Evolutionary conservation across 2,113 vertebrate genomes (phyloP).

Genomic region (Hippocampus comes): DNA sequence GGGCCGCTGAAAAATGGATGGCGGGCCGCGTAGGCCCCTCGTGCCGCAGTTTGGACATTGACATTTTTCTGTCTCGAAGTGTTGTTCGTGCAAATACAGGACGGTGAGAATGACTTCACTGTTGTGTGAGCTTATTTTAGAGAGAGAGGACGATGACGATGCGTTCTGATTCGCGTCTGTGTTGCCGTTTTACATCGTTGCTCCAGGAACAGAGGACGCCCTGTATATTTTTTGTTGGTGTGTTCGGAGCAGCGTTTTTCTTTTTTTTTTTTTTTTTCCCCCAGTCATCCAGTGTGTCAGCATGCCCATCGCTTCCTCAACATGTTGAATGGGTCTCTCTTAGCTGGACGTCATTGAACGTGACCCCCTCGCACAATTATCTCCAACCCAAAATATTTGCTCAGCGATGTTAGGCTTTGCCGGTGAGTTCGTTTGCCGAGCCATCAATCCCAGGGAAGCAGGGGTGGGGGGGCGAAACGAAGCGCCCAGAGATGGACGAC

Average conservation of each 20-base stretch:
- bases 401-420: slow-evolving; percentile 49
- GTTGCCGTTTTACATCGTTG: neutral
- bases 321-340: slow-evolving; percentile 56
- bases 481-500: neutral
- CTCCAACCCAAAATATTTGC: slow-evolving; percentile 71
- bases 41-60: no score
- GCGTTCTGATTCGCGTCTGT: no score
- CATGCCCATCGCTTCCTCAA: neutral
- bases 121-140: no score
- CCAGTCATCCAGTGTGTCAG: neutral
- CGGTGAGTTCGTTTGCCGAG: slow-evolving; percentile 33
- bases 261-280: no score
- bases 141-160: no score
- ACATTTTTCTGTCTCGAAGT: no score
- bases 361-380: slow-evolving; percentile 65
- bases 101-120: no score
- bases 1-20: no score
- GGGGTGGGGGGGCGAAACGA: neutral
- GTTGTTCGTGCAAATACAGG: no score
- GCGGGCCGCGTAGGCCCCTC: no score
- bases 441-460: slow-evolving; percentile 32
- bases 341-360: slow-evolving; percentile 57
- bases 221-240: neutral
- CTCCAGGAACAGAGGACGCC: neutral
- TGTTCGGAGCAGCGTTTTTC: neutral